Evolutionary conservation across 1,140 invertebrate species (phyloP).

Genomic region (Mya arenaria): DNA sequence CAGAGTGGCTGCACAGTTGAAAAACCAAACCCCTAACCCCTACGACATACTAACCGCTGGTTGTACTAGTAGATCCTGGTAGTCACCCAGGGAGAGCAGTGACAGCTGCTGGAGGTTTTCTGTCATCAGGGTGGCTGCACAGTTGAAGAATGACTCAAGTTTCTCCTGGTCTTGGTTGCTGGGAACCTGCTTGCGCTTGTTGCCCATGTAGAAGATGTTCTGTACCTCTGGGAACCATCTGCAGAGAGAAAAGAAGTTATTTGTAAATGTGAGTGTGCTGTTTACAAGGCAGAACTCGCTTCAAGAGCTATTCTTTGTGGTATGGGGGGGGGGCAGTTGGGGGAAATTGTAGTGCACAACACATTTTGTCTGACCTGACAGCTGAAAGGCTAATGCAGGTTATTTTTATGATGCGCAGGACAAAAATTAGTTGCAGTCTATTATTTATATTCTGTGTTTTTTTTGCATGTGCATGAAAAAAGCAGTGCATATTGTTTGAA

Average conservation of each 20-base stretch:
- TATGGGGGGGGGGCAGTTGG: no score
- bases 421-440: no score
- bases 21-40: no score
- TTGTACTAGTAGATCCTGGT: constrained; percentile 88
- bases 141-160: constrained; percentile 91
- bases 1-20: neutral
- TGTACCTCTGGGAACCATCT: constrained; percentile 85
- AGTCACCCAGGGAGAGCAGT: constrained; percentile 90
- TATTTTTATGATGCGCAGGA: no score
- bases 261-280: neutral
- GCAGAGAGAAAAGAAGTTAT: neutral
- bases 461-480: no score
- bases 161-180: constrained; percentile 85
- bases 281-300: neutral
- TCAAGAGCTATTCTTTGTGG: no score
- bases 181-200: constrained; percentile 89
- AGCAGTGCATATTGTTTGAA: no score
- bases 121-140: constrained; percentile 92
- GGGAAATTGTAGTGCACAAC: no score
- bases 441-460: no score
- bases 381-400: no score
- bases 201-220: constrained; percentile 84
- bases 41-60: constrained; percentile 85
- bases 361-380: no score
- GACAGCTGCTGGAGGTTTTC: constrained; percentile 90